Evolutionary conservation across 2,797 vertebrate species (phyloP).

Genomic region (Xyrichtys novacula): DNA sequence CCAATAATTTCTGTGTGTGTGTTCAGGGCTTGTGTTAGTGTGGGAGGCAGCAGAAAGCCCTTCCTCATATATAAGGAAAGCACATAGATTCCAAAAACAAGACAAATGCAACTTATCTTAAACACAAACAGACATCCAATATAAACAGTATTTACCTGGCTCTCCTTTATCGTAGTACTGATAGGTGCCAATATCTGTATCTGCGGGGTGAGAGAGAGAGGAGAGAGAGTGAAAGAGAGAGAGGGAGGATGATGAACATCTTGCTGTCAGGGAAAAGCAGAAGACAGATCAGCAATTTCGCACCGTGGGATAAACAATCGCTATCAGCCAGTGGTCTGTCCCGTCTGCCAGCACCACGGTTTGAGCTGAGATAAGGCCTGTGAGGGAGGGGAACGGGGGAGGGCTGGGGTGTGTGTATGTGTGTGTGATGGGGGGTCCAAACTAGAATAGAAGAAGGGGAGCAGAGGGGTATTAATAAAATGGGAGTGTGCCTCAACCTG

Average conservation of each 20-base stretch:
- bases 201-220: constrained; percentile 77
- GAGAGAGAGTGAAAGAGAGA: constrained; percentile 54
- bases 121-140: constrained; percentile 79
- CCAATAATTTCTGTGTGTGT: constrained; percentile 53
- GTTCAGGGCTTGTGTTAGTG: constrained; percentile 20
- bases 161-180: constrained; percentile 94
- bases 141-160: constrained; percentile 88
- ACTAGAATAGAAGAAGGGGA: constrained; percentile 35
- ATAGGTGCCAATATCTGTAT: constrained; percentile 94
- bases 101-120: constrained; percentile 77
- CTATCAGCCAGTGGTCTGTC: constrained; percentile 84
- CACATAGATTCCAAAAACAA: constrained; percentile 69
- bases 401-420: neutral
- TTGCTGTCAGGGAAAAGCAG: constrained; percentile 81
- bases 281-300: constrained; percentile 84
- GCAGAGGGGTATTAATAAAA: constrained; percentile 77
- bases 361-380: constrained; percentile 76
- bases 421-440: constrained; percentile 47
- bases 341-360: constrained; percentile 80
- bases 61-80: constrained; percentile 68
- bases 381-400: constrained; percentile 39
- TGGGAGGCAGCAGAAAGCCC: constrained; percentile 50
- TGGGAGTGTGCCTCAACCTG: constrained; percentile 61
- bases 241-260: constrained; percentile 77
- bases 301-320: constrained; percentile 85